Evolutionary conservation across 2,888 invertebrate species (phyloP), one percentile per base, ranked within the genome.

Genomic region (Boloria selene): DNA sequence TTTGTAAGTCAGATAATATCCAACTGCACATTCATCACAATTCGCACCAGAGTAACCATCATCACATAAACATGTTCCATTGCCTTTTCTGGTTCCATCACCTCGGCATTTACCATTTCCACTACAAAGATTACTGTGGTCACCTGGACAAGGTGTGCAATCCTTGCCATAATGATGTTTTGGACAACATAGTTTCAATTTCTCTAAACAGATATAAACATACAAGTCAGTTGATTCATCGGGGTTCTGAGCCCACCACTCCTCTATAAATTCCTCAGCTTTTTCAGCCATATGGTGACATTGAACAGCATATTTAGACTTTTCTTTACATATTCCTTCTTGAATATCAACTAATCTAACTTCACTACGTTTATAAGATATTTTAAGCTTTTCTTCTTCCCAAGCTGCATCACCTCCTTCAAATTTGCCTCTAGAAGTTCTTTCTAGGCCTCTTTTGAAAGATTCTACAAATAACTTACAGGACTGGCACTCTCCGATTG

Each of bases 321-420:
- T 93, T 69, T 97, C 97, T 16, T 94, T 93, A 83, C 99, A 99
- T 7, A 98, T 87, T 22, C 94, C 93, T 78, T 98, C 98, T 86
- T 98, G 96, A 62, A 98, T 97, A 85, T 99, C 99, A 14, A 97
- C 95, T 50, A 98, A 90, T 58, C 99, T 93, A 66, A 98, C 95
- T 93, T 98, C 98, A 83, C 98, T 97, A 13, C 94, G 95, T 70
- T 95, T 94, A 82, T 98, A 98, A 1, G 95, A 94, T 60, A 95
- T 95, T 72, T 96, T 95, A 61, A 97, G 86, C 75, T 97, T 97
- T 79, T 97, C 95, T 83, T 97, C 97, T 82, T 98, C 98, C 97
- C 98, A 98, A 5, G 97, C 97, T 0, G 97, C 95, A 83, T 98
- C 98, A 0, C 98, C 98, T 4, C 98, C 98, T 76, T 97, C 98